Conservation (phyloP, 2,888 invertebrate species). For the Pandemis corylana region DNA sequence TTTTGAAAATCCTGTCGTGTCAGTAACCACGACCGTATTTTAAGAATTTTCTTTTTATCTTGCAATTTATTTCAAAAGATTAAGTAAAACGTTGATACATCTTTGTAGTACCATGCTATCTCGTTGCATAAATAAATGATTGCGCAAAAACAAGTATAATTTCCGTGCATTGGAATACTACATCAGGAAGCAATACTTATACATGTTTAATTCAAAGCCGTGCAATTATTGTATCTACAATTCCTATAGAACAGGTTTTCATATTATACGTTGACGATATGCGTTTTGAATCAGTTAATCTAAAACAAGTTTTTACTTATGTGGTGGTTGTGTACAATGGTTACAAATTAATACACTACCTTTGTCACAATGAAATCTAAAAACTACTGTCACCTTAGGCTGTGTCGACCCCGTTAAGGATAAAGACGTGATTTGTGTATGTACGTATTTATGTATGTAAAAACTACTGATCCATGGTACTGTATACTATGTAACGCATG, state of each 20-base stretch:
- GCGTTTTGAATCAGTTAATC: background rate
- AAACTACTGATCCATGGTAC: too few species aligned
- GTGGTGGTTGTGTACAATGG: too few species aligned
- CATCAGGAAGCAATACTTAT: background rate
- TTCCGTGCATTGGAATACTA: background rate
- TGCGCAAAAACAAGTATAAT: background rate
- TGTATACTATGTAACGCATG: too few species aligned
- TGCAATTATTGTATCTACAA: conserved; percentile 1
- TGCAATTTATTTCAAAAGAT: background rate
- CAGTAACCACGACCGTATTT: conserved; percentile 13
- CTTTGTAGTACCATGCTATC: background rate
- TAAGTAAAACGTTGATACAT: background rate
- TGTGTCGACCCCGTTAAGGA: too few species aligned
- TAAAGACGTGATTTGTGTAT: too few species aligned
- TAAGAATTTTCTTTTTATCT: background rate
- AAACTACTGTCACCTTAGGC: too few species aligned
- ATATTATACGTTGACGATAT: background rate
- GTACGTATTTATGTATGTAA: too few species aligned
- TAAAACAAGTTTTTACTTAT: too few species aligned
- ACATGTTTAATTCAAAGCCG: background rate
- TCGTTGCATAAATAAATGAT: background rate
- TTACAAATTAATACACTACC: too few species aligned
- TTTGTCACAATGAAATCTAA: too few species aligned
- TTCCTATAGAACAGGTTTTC: background rate
- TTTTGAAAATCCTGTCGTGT: conserved; percentile 18